These are phyloP conservation scores for Hydraecia micacea DNA, from an alignment of 2,888 invertebrate genomes.

Conservation along the genomic window DNA sequence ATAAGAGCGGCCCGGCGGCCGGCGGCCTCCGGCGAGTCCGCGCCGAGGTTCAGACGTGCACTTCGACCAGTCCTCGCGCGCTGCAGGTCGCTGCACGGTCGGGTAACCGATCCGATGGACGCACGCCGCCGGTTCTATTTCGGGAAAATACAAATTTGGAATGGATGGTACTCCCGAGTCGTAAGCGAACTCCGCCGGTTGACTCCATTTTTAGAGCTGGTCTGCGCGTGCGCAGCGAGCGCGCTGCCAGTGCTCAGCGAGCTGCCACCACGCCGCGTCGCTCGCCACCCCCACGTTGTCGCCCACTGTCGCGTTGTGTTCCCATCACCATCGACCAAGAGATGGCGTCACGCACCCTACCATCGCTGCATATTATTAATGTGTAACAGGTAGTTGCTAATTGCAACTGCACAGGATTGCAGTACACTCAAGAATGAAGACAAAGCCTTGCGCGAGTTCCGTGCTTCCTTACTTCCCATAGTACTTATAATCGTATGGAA, in stretches of 20 bases:
- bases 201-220: constrained; percentile 90
- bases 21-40: constrained; percentile 73
- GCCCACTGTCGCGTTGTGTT: constrained; percentile 70
- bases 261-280: constrained; percentile 88
- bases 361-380: constrained; percentile 49
- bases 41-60: constrained; percentile 74
- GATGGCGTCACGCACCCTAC: constrained; percentile 74
- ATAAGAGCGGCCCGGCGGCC: constrained; percentile 76
- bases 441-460: constrained; percentile 93
- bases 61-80: constrained; percentile 78
- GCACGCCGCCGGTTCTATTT: constrained; percentile 92
- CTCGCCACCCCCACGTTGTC: constrained; percentile 80
- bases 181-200: constrained; percentile 89
- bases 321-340: constrained; percentile 71
- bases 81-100: constrained; percentile 88
- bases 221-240: constrained; percentile 88
- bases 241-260: constrained; percentile 87
- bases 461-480: constrained; percentile 99
- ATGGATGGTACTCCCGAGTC: constrained; percentile 89
- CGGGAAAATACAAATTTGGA: constrained; percentile 96
- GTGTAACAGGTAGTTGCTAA: constrained; percentile 65
- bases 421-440: constrained; percentile 78
- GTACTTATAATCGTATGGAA: constrained; percentile 96
- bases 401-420: constrained; percentile 65
- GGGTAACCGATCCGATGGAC: constrained; percentile 90